Percentiles rank a stretch among this genome's conserved stretches.
Conservation (phyloP, 2,113 vertebrate genomes). For the Solea solea region DNA sequence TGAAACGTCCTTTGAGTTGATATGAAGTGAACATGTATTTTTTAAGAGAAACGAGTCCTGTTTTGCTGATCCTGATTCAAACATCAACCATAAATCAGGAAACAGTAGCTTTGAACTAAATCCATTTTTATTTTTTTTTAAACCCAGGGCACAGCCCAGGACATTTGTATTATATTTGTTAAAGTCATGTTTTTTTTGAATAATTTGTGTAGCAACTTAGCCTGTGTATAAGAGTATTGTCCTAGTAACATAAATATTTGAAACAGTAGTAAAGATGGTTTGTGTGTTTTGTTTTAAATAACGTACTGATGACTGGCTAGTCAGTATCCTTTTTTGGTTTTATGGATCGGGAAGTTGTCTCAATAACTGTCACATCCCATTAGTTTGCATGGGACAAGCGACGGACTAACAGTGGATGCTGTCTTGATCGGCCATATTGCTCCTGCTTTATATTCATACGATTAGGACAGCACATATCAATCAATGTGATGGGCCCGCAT, state of each 20-base stretch:
- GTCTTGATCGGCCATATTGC: slow-evolving; percentile 27
- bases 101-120: slow-evolving; percentile 15
- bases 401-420: slow-evolving; percentile 29
- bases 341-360: slow-evolving; percentile 41
- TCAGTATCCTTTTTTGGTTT: slow-evolving; percentile 29
- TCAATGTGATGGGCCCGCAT: slow-evolving; percentile 48
- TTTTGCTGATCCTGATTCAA: slow-evolving; percentile 39
- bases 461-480: slow-evolving; percentile 43
- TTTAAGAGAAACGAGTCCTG: slow-evolving; percentile 1
- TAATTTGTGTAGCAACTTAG: slow-evolving; percentile 23
- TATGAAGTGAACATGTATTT: slow-evolving; percentile 12
- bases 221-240: slow-evolving; percentile 43
- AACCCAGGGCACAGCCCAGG: slow-evolving; percentile 15
- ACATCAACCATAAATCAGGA: slow-evolving; percentile 20
- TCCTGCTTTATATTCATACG: slow-evolving; percentile 54
- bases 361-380: slow-evolving; percentile 59
- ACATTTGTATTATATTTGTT: slow-evolving; percentile 54
- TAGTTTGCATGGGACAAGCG: slow-evolving; percentile 29
- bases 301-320: slow-evolving; percentile 6
- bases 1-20: slow-evolving; percentile 5
- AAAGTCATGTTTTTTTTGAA: slow-evolving; percentile 42
- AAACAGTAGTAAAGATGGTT: not conserved
- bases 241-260: slow-evolving; percentile 30
- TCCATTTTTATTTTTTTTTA: not conserved
- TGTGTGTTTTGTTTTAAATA: slow-evolving; percentile 26